phyloP scores from a whole-genome alignment of 2,113 vertebrate genomes.

The Ranitomeya imitator region DNA sequence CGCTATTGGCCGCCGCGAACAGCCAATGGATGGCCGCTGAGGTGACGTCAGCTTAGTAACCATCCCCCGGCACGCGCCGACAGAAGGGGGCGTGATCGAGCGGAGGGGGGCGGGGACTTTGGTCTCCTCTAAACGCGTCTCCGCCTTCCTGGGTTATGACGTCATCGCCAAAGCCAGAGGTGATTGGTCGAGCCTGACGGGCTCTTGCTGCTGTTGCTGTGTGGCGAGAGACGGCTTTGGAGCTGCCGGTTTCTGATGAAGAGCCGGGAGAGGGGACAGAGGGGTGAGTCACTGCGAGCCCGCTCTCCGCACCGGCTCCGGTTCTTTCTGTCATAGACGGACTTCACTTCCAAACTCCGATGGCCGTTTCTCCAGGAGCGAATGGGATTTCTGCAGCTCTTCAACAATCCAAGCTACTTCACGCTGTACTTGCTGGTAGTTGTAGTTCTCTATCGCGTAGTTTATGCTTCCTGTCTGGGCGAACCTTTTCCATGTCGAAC shows the following conservation, averaged over 20 bases:
- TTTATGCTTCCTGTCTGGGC: constrained; percentile 51
- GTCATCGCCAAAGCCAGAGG: constrained; percentile 60
- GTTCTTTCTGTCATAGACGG: constrained; percentile 8
- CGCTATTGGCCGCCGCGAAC: constrained; percentile 69
- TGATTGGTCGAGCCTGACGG: constrained; percentile 74
- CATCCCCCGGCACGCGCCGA: constrained; percentile 61
- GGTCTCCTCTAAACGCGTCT: neutral
- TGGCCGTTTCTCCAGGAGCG: neutral
- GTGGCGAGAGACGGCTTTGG: constrained; percentile 68
- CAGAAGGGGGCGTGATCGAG: constrained; percentile 58
- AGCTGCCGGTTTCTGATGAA: constrained; percentile 55
- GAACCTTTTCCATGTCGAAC: constrained; percentile 10
- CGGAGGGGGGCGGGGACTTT: constrained; percentile 60
- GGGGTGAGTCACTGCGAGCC: constrained; percentile 38
- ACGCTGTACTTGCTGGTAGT: constrained; percentile 66
- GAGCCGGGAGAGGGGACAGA: constrained; percentile 45
- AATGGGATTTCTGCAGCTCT: constrained; percentile 7
- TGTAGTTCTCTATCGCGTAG: constrained; percentile 63
- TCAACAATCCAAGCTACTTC: constrained; percentile 39
- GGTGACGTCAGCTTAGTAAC: constrained; percentile 73
- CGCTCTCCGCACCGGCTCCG: constrained; percentile 1
- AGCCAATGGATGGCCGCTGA: constrained; percentile 68
- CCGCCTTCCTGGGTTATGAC: constrained; percentile 67
- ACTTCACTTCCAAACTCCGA: constrained; percentile 2
- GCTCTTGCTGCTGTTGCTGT: constrained; percentile 80